phyloP scores from a whole-genome alignment of 92 coral and sea anemone species.

The Muricea muricata region DNA sequence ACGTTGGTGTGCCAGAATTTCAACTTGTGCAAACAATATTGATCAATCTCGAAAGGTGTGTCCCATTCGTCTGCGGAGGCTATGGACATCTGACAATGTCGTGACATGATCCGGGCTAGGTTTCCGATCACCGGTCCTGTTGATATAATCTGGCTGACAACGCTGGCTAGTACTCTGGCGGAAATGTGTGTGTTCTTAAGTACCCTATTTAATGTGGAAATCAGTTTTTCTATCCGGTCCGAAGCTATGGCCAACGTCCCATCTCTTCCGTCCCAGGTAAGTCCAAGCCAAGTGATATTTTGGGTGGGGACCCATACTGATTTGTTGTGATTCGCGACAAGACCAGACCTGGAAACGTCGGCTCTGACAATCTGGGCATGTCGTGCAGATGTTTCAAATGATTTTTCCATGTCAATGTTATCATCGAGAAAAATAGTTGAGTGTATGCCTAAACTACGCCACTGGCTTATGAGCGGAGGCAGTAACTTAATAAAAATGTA shows the following conservation, averaged over 20 bases:
- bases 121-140: conserved; percentile 41
- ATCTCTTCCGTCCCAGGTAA: conserved; percentile 28
- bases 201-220: neutral
- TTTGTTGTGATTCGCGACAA: conserved; percentile 50
- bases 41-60: conserved; percentile 17
- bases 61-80: conserved; percentile 42
- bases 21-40: conserved; percentile 17
- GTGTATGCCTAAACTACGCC: neutral
- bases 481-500: neutral
- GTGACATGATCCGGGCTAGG: conserved; percentile 45
- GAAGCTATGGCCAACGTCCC: conserved; percentile 3
- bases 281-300: conserved; percentile 43
- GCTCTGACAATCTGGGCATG: conserved; percentile 32
- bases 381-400: neutral
- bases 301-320: conserved; percentile 59
- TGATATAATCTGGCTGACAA: conserved; percentile 44
- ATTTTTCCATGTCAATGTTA: conserved; percentile 31
- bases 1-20: conserved; percentile 10
- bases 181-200: neutral
- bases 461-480: neutral
- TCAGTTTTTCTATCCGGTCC: neutral
- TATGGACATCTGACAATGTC: conserved; percentile 47
- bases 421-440: conserved; percentile 10
- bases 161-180: neutral
- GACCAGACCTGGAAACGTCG: conserved; percentile 39